A percentile compares a stretch with the other conserved stretches of the same genome.
Evolutionary conservation across 30 jellyfish, hydroid and myxozoan genomes (phyloP).

Genomic region (Turritopsis rubra): DNA sequence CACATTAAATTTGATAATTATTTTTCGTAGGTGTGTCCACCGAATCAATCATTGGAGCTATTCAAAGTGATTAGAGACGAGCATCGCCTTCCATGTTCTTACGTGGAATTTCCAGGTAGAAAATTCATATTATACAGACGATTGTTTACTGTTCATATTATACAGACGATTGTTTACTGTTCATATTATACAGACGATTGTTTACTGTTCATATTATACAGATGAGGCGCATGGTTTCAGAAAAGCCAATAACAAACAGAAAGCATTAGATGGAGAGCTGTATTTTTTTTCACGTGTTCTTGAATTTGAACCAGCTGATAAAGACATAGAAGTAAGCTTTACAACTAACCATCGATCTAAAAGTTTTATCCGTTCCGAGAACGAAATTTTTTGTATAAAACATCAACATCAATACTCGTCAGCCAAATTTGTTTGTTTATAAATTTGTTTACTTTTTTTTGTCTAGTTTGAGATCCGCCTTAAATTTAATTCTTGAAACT

Average conservation of each 20-base stretch:
- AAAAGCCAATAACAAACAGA: conserved; percentile 64
- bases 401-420: too few species aligned
- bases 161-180: not conserved
- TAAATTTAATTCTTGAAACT: too few species aligned
- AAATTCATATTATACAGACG: too few species aligned
- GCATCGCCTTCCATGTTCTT: not conserved
- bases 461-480: too few species aligned
- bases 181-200: not conserved
- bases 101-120: not conserved
- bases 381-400: too few species aligned
- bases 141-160: not conserved
- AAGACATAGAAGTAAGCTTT: conserved; percentile 64
- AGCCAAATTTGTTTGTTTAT: too few species aligned
- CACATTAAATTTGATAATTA: not conserved
- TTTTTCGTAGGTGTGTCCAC: not conserved
- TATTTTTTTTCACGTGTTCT: conserved; percentile 62
- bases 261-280: conserved; percentile 82
- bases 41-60: not conserved
- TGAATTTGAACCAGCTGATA: conserved; percentile 76
- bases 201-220: conserved; percentile 7
- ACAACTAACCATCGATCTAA: not conserved
- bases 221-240: conserved; percentile 85
- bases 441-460: too few species aligned
- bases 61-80: not conserved
- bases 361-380: not conserved